A percentile compares a stretch with the other conserved stretches of the same genome.
Evolutionary conservation across 2,797 vertebrate genomes (phyloP).

Genomic region (Rhinella marina): DNA sequence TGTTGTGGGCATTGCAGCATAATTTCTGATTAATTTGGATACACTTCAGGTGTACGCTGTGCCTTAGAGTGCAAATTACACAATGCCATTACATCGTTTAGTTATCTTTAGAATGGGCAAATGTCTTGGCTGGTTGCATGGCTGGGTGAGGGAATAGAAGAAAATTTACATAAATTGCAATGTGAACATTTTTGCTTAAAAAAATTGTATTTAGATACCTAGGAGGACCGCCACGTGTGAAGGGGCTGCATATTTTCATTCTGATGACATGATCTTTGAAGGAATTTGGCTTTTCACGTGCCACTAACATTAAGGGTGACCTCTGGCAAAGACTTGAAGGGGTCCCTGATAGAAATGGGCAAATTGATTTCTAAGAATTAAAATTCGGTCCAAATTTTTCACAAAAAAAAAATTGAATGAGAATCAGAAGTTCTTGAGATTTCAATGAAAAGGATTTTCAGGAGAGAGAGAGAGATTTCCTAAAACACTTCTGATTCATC

Average conservation of each 20-base stretch:
- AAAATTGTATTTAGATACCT: not conserved
- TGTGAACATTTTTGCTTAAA: not conserved
- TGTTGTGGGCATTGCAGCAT: slow-evolving; percentile 35
- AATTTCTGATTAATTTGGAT: slow-evolving; percentile 55
- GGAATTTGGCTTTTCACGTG: too few relatives aligned
- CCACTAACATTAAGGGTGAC: too few relatives aligned
- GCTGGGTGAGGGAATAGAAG: not conserved
- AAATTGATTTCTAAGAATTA: too few relatives aligned
- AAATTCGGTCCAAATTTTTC: too few relatives aligned
- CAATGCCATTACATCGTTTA: slow-evolving; percentile 30
- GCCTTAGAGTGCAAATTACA: slow-evolving; percentile 37
- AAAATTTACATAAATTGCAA: not conserved
- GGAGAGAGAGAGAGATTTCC: too few relatives aligned
- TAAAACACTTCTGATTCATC: too few relatives aligned
- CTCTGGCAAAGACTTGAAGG: too few relatives aligned
- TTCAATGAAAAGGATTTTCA: too few relatives aligned
- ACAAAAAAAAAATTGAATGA: too few relatives aligned
- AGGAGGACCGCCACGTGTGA: not conserved
- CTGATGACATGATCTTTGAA: too few relatives aligned
- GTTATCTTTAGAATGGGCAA: slow-evolving; percentile 4
- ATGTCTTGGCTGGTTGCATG: not conserved
- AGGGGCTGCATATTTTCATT: not conserved
- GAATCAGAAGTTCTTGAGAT: too few relatives aligned
- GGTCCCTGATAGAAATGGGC: too few relatives aligned
- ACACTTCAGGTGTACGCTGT: slow-evolving; percentile 38